Conservation (phyloP, 2,797 vertebrate species). For the Notamacropus eugenii region DNA sequence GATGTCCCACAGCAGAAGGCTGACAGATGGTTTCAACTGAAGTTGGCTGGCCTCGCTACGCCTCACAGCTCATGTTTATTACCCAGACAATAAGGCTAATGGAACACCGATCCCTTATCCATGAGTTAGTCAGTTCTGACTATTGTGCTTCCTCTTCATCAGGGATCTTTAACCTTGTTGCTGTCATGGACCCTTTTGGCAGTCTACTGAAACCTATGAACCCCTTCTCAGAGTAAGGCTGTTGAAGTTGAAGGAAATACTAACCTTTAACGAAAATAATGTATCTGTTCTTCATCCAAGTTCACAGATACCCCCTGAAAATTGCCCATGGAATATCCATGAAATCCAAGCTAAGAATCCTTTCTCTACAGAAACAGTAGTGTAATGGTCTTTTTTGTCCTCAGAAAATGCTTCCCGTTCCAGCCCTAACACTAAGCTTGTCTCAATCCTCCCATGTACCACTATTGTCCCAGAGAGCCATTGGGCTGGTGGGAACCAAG, state of each 20-base stretch:
- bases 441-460: neutral
- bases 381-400: neutral
- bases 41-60: neutral
- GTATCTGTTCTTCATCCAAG: neutral
- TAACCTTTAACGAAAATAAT: neutral
- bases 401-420: neutral
- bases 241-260: neutral
- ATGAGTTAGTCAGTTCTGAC: neutral
- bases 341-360: neutral
- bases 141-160: neutral
- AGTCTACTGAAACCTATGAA: neutral
- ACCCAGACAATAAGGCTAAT: neutral
- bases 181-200: neutral
- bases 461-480: neutral
- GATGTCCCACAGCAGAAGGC: neutral
- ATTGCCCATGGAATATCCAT: neutral
- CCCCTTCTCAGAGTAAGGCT: neutral
- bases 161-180: neutral
- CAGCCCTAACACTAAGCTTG: neutral
- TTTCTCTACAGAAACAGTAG: neutral
- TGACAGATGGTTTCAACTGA: conserved; percentile 3
- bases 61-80: neutral
- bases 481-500: neutral
- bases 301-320: neutral
- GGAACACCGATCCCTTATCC: neutral